Percentiles rank a stretch among this genome's conserved stretches.
Evolutionary conservation across 2,888 invertebrate genomes (phyloP).

Genomic region (Tinea semifulvella): DNA sequence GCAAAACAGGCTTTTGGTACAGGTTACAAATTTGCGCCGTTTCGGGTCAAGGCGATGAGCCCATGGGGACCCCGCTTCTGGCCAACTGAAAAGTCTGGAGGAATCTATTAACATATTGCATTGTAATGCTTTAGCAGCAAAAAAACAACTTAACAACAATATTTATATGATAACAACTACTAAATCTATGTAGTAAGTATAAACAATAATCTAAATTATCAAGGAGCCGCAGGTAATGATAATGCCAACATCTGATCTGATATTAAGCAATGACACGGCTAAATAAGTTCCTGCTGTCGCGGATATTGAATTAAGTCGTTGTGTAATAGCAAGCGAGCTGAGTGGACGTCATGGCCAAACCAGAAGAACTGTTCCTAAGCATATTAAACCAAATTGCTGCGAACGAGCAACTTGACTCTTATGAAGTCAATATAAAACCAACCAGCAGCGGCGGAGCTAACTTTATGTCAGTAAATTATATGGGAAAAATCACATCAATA

Average conservation of each 20-base stretch:
- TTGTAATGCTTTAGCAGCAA: not conserved
- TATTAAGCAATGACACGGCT: not conserved
- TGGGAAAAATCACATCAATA: slow-evolving; percentile 22
- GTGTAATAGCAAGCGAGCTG: not conserved
- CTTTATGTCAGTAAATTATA: slow-evolving; percentile 30
- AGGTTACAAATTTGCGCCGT: too few species aligned
- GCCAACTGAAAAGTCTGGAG: too few species aligned
- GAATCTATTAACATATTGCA: too few species aligned
- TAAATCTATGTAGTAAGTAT: too few species aligned
- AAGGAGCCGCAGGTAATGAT: not conserved
- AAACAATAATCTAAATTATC: slow-evolving; percentile 6
- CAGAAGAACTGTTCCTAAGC: slow-evolving; percentile 12
- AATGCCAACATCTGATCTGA: not conserved
- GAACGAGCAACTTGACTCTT: slow-evolving; percentile 22
- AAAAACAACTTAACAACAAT: not conserved
- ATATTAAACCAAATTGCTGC: slow-evolving; percentile 25
- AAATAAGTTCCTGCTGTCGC: not conserved
- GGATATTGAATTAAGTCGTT: not conserved
- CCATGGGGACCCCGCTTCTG: too few species aligned
- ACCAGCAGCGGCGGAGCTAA: slow-evolving; percentile 34
- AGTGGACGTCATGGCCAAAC: slow-evolving; percentile 1
- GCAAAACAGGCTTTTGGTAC: too few species aligned
- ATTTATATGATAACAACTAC: too few species aligned
- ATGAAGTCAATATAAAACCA: slow-evolving; percentile 23
- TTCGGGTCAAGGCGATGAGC: too few species aligned